A percentile compares a stretch with the other conserved stretches of the same genome.
Conservation (phyloP, 2,113 vertebrate species). For the Takifugu bimaculatus region DNA sequence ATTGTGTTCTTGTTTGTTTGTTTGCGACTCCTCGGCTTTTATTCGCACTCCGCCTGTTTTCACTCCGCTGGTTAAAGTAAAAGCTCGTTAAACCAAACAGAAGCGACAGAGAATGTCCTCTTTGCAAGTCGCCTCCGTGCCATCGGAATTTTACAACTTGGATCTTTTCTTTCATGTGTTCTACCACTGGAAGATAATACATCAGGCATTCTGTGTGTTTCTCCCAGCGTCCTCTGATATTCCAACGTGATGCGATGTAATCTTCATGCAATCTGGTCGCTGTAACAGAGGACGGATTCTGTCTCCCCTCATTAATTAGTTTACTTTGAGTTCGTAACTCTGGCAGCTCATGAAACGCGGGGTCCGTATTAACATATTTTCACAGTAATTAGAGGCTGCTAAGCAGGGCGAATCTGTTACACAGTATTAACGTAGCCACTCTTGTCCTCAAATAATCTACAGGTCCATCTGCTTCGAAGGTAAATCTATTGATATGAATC, state of each 20-base stretch:
- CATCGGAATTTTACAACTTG: background rate
- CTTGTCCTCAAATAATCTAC: conserved; percentile 19
- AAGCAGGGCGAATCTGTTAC: conserved; percentile 12
- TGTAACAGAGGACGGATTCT: conserved; percentile 14
- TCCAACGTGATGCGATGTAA: conserved; percentile 15
- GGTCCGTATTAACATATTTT: conserved; percentile 18
- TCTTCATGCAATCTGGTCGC: conserved; percentile 17
- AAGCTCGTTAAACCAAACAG: too few relatives aligned
- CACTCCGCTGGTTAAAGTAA: too few relatives aligned
- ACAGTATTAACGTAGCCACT: conserved; percentile 12
- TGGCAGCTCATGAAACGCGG: conserved; percentile 14
- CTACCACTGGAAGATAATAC: background rate
- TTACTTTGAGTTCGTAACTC: conserved; percentile 31
- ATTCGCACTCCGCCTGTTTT: too few relatives aligned
- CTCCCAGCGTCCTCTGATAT: conserved; percentile 14
- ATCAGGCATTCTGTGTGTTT: conserved; percentile 1
- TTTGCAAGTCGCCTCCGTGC: too few relatives aligned
- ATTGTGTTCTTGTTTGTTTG: too few relatives aligned
- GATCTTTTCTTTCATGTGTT: background rate
- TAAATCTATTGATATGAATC: conserved; percentile 14
- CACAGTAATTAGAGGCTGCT: conserved; percentile 19
- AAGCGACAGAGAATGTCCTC: too few relatives aligned
- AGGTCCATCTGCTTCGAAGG: background rate
- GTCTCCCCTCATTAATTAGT: conserved; percentile 32
- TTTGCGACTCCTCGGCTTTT: too few relatives aligned